Percentiles rank a stretch among this genome's conserved stretches.
phyloP scores from a whole-genome alignment of 2,888 invertebrate genomes.

The Euplexia lucipara region DNA sequence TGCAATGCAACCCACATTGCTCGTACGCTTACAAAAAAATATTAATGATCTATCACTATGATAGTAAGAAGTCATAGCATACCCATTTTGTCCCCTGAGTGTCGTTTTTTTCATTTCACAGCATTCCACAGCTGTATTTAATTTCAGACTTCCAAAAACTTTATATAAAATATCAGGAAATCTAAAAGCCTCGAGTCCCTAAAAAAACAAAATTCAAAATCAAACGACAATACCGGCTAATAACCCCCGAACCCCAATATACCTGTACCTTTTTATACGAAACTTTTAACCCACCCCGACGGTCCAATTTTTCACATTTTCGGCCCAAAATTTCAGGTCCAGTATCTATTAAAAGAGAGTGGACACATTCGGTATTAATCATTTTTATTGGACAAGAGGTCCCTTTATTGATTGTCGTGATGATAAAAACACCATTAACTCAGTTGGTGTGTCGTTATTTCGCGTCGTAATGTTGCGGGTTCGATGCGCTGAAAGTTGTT shows the following conservation, averaged over 20 bases:
- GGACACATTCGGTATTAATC: constrained; percentile 81
- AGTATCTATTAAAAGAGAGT: constrained; percentile 78
- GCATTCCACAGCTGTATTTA: too few species aligned
- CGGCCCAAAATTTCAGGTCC: constrained; percentile 49
- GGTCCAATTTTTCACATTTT: constrained; percentile 59
- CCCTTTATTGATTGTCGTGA: constrained; percentile 81
- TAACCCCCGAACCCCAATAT: constrained; percentile 25
- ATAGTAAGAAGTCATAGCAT: too few species aligned
- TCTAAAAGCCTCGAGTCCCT: too few species aligned
- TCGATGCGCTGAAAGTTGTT: constrained; percentile 56
- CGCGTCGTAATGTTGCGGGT: constrained; percentile 61
- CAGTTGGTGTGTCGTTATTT: constrained; percentile 64
- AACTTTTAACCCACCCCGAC: constrained; percentile 42
- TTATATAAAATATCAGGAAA: too few species aligned
- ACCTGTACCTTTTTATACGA: constrained; percentile 26
- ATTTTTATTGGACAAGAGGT: constrained; percentile 83
- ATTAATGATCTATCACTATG: too few species aligned
- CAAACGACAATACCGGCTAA: constrained; percentile 28
- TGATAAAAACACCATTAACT: constrained; percentile 84
- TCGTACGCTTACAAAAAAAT: too few species aligned
- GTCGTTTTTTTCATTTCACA: too few species aligned
- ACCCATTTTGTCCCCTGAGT: too few species aligned
- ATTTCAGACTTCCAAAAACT: too few species aligned
- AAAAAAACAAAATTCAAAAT: constrained; percentile 20
- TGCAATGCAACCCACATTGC: too few species aligned